These are phyloP conservation scores for Dione juno DNA, from an alignment of 2,888 invertebrate genomes.

Conservation along the genomic window DNA sequence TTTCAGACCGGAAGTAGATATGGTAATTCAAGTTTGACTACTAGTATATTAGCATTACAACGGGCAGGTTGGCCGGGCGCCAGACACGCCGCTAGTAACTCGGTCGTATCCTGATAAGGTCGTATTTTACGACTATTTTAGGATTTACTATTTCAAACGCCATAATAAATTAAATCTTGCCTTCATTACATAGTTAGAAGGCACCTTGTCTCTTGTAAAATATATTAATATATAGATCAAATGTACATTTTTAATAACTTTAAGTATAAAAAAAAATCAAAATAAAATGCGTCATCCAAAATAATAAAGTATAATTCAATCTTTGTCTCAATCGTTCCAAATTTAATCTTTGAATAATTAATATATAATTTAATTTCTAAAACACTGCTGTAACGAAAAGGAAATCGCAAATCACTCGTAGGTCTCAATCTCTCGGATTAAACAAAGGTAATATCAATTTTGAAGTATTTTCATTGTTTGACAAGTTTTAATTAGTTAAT, in stretches of 20 bases:
- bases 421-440: not conserved
- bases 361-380: not conserved
- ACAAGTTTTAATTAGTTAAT: constrained; percentile 23
- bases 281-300: not conserved
- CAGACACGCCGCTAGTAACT: not conserved
- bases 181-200: not conserved
- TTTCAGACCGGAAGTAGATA: constrained; percentile 21
- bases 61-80: constrained; percentile 20
- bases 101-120: constrained; percentile 12
- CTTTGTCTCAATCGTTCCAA: too few relatives aligned
- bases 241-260: too few relatives aligned
- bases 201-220: not conserved
- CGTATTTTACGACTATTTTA: not conserved
- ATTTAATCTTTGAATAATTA: not conserved
- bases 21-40: constrained; percentile 17
- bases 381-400: not conserved
- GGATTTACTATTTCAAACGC: constrained; percentile 12
- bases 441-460: constrained; percentile 8
- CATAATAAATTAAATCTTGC: constrained; percentile 1
- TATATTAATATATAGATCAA: too few relatives aligned
- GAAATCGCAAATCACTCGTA: not conserved
- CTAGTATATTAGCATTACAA: constrained; percentile 26
- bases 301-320: not conserved
- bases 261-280: not conserved
- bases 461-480: constrained; percentile 1